Conservation (phyloP, 2,797 vertebrate genomes). For the Xenopus petersii region DNA sequence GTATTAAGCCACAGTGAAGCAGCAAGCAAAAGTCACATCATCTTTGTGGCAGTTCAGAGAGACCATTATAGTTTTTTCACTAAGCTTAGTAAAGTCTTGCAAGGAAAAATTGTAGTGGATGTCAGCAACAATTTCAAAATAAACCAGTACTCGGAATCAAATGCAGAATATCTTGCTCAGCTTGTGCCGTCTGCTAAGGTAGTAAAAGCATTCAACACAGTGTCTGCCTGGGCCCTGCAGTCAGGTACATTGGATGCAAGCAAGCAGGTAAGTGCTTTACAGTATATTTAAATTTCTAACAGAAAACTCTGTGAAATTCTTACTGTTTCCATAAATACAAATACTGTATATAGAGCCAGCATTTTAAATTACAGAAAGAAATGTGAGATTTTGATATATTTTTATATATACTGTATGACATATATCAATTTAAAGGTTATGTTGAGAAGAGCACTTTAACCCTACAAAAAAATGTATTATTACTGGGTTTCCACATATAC, state of each 20-base stretch:
- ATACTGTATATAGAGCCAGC: no score
- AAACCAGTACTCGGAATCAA: slow-evolving; percentile 83
- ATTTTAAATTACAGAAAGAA: no score
- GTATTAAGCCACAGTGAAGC: slow-evolving; percentile 73
- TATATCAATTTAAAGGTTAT: no score
- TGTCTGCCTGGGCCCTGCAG: slow-evolving; percentile 86
- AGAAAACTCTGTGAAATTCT: no score
- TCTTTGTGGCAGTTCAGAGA: slow-evolving; percentile 82
- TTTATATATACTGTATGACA: no score
- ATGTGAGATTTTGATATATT: no score
- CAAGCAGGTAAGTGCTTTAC: slow-evolving; percentile 71
- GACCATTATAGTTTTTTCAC: slow-evolving; percentile 78
- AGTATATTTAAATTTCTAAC: neutral
- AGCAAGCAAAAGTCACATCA: slow-evolving; percentile 66
- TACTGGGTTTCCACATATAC: no score
- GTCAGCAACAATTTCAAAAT: slow-evolving; percentile 89
- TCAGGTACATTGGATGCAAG: slow-evolving; percentile 78
- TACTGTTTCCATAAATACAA: no score
- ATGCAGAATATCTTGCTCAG: slow-evolving; percentile 73
- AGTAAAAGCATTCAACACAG: slow-evolving; percentile 90
- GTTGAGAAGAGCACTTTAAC: no score
- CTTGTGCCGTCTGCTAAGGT: slow-evolving; percentile 75
- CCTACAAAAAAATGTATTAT: no score
- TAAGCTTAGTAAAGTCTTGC: slow-evolving; percentile 64
- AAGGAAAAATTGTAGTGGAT: slow-evolving; percentile 86